Base-by-base conservation (phyloP, 2,888 invertebrate species). In the Parelbella ahira region DNA sequence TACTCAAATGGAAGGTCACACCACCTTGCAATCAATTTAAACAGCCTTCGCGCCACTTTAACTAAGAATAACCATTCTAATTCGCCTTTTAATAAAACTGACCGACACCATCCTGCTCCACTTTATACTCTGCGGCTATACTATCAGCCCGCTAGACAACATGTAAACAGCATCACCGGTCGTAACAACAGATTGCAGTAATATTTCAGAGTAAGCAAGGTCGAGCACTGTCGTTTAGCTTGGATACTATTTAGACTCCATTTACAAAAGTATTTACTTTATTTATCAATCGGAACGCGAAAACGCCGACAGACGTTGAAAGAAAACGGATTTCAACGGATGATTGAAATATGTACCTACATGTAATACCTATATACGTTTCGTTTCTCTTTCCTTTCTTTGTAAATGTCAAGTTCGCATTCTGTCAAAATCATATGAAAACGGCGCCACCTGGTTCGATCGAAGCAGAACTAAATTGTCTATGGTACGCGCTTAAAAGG, bases 1-100 rank as follows among this genome's bases (percentile, higher is more conserved):
- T 61, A 67, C 65, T 65, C 54, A 62, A 64, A 74, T 54, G 51
- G 72, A 81, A 83, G 84, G 82, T 80, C 83, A 81, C 51, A 50
- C 66, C 58, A 59, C 53, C 68, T 66, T 54, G 56, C 60, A 61
- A 51, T 48, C 54, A 66, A 59, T 58, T 51, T 46, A 51, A 45
- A 43, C 54, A 73, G 56, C 61, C 68, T 73, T 65, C 58, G 50
- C 60, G 55, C 47, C 50, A 57, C 53, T 53, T 49, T 39, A 56
- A 50, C 45, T 47, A 34, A 51, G 47, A 48, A 63, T 58, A 60
- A 49, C 47, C 56, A 64, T 64, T 61, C 55, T 70, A 66, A 68
- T 68, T 64, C 53, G 57, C 54, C 57, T 53, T 56, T 56, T 60
- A 50, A 53, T 24, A 5, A 24, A 58, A 57, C 60, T 54, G 49